Evolutionary conservation across 2,888 invertebrate species (phyloP), one percentile per base, ranked within the genome.

Genomic region (Dicyrtoma fusca): DNA sequence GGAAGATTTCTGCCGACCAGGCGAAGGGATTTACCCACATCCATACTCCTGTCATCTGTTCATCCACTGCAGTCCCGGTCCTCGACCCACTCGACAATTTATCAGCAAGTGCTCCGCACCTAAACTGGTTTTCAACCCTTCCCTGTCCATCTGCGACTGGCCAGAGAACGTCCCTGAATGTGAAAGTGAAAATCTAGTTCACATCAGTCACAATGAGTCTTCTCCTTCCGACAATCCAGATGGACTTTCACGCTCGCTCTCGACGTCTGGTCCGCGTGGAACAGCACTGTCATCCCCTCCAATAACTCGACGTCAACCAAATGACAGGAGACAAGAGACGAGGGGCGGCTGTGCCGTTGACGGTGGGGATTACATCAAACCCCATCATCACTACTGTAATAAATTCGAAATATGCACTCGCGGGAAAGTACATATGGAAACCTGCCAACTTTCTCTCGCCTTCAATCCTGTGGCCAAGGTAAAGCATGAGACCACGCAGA

Each of bases 381-480:
- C 76, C 11, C 75, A 78, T 59, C 68, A 72, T 5, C 25, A 63
- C 21, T 80, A 57, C 34, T 80, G 80, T 42, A 77, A 75, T 69
- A 78, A 77, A 63, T 80, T 76, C 69, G 26, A 65, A 23, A 59
- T 76, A 42, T 78, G 77, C 47, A 26, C 42, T 34, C 21, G 51
- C 19, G 65, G 65, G n/a, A 51, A 17, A 25, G 25, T n/a, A 10
- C 23, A 47, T 17, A n/a, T 51, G 11, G 19, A 26, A 26, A 5
- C 25, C 1, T 65, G 65, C 17, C 19, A 23, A 10, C 65, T 51
- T 51, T 26, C 57, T 13, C 23, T 57, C 57, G 14, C 8, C 4
- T 34, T 34, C 34, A 34, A 34, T 34, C 34, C 59, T 14, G 26
- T 25, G 25, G 25, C 23, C 26, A 59, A 59, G 59, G 59, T 59